Base-by-base conservation (phyloP, 2,888 invertebrate genomes). In the Caenorhabditis sp. region DNA sequence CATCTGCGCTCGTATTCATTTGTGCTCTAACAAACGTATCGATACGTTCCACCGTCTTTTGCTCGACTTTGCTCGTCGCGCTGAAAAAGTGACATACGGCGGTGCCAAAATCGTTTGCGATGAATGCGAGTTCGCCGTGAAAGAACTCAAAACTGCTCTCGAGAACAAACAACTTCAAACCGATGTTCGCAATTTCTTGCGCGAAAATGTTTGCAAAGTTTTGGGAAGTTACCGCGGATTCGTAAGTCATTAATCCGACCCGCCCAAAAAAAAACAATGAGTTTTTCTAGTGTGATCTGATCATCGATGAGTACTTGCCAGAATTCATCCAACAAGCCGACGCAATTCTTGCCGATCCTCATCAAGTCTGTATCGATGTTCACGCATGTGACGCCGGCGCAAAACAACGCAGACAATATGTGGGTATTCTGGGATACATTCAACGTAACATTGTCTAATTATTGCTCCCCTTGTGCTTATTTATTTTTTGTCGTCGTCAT, bases 51-150 rank as follows among this genome's bases (percentile, higher is more conserved):
- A 81, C 67, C 77, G 79, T 12, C 59, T 85, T 37, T 82, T 83
- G 14, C 59, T 83, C 37, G 78, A 83, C 61, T 84, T 77, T 65
- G 77, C 78, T 61, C 81, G 80, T 69, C 76, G 78, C 31, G 69
- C 68, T 43, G 61, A 70, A 57, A 66, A 71, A 51, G 55, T 31
- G 24, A n/a, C 21, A 26, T 49, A 36, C 14, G 21, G 24, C 17
- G 66, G 26, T 78, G 78, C 79, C 59, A 80, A 82, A 51, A 68
- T 86, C 61, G 76, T 85, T 31, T 86, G 86, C 59, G 86, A 86
- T 58, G 86, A 86, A 67, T 86, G 86, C 74, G 81, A 85, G 70
- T 82, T 86, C 67, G 86, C 83, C 37, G 81, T 83, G 60, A 78
- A 77, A 63, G 86, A 86, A 76, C 58, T 86, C 60, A 81, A 81